These are phyloP conservation scores for Equus przewalskii DNA, from an alignment of 2,113 vertebrate species.

Conservation along the genomic window DNA sequence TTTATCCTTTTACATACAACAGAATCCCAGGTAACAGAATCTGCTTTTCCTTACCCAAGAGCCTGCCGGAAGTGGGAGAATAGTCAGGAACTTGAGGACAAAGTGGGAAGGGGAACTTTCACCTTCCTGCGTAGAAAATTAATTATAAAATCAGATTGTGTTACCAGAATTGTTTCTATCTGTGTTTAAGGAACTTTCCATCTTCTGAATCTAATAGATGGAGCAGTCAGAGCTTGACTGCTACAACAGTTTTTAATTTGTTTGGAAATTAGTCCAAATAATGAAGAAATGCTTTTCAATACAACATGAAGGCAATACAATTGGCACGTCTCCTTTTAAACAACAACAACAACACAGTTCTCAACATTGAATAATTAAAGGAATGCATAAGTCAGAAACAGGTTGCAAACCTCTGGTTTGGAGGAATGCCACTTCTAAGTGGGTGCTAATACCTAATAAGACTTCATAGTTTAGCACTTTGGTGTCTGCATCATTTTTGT, in stretches of 20 bases:
- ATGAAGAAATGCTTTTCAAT: conserved; percentile 78
- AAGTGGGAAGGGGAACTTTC: conserved; percentile 63
- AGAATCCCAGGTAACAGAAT: conserved; percentile 33
- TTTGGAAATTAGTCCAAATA: conserved; percentile 81
- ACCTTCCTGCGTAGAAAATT: conserved; percentile 76
- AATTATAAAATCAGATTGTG: conserved; percentile 80
- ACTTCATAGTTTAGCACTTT: background rate
- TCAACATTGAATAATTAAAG: conserved; percentile 66
- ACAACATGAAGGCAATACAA: conserved; percentile 54
- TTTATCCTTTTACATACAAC: conserved; percentile 14
- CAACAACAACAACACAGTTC: conserved; percentile 58
- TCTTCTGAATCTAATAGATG: conserved; percentile 80
- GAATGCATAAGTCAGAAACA: conserved; percentile 44
- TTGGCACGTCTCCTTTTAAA: conserved; percentile 60
- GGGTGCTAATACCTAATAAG: background rate
- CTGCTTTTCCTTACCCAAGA: conserved; percentile 6
- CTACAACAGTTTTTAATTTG: conserved; percentile 79
- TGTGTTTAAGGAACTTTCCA: conserved; percentile 80
- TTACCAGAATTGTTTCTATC: conserved; percentile 80
- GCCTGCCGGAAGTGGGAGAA: conserved; percentile 12
- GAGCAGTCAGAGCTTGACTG: conserved; percentile 74
- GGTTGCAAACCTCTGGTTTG: conserved; percentile 50
- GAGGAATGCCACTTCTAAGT: conserved; percentile 7
- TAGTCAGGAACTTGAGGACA: conserved; percentile 36
- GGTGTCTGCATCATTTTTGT: background rate